Evolutionary conservation across 2,113 vertebrate species (phyloP), one percentile per base, ranked within the genome.

Genomic region (Nettapus auritus): DNA sequence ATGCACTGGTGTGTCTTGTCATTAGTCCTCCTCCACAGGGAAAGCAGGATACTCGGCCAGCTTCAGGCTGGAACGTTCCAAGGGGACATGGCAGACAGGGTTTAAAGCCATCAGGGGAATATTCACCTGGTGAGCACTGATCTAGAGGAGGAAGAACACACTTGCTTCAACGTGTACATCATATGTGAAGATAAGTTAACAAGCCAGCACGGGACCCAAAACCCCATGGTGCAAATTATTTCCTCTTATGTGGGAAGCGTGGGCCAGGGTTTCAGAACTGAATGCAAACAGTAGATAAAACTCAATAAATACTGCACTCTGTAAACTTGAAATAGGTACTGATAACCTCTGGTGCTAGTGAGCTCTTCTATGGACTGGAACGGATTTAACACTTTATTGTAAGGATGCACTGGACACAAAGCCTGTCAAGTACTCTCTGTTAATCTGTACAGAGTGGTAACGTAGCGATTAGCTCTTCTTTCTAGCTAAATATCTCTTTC

Each of bases 11-110:
- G 29, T 98, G 97, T 89, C 98, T 99, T 50, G 99, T 99, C 31
- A 98, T 97, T 20, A 99, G 98, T 82, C 98, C 98, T 62, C 99
- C 99, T 85, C 99, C 99, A 7, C 99, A 99, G 17, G 97, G 77
- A 91, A 99, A 98, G 94, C 99, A 99, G 96, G 98, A 98, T 8
- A 99, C 99, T 33, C 99, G 98, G 21, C 99, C 99, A 17, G 97
- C 95, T 59, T 99, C 99, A 3, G 99, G 98, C 97, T 99, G 99
- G 94, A 99, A 99, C 2, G 98, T 98, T 79, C 99, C 99, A 75
- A 98, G 96, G 36, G 98, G 98, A 94, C 99, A 99, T 0, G 96
- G 97, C 82, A 98, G 93, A 87, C 99, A 99, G 21, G 99, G 99
- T 78, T 97, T 93, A 93, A 99, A 99, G 88, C 99, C 99, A 5